Evolutionary conservation across 2,888 invertebrate genomes (phyloP).

Genomic region (Beris chalybata): DNA sequence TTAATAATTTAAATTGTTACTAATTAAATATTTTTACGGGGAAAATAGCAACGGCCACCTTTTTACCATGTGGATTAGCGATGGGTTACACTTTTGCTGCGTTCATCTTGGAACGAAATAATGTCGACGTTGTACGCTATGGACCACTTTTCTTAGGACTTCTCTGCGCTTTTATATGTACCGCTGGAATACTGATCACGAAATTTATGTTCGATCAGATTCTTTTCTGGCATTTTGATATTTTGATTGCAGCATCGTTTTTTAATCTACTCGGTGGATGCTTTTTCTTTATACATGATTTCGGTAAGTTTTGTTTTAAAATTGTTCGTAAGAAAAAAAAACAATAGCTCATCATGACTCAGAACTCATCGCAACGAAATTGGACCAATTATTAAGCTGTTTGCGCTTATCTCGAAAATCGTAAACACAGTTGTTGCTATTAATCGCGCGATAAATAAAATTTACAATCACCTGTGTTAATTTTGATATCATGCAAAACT

Average conservation of each 20-base stretch:
- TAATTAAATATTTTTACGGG: not conserved
- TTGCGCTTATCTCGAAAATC: too few relatives aligned
- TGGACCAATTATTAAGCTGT: too few relatives aligned
- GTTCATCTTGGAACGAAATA: slow-evolving; percentile 46
- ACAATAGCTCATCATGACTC: too few relatives aligned
- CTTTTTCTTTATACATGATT: slow-evolving; percentile 50
- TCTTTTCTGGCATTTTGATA: slow-evolving; percentile 48
- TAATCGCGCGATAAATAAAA: too few relatives aligned
- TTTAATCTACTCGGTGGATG: slow-evolving; percentile 50
- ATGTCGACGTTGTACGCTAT: slow-evolving; percentile 44
- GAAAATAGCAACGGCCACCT: slow-evolving; percentile 39
- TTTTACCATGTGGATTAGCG: slow-evolving; percentile 49
- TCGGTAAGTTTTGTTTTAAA: slow-evolving; percentile 45
- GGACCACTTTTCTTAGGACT: slow-evolving; percentile 50
- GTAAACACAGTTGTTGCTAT: too few relatives aligned
- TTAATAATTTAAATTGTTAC: not conserved
- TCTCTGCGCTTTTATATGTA: slow-evolving; percentile 43
- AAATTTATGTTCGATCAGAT: slow-evolving; percentile 47
- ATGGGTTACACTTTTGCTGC: slow-evolving; percentile 51
- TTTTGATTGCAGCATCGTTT: slow-evolving; percentile 44
- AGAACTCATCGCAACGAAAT: too few relatives aligned
- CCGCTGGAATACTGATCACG: slow-evolving; percentile 44
- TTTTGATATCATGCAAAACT: too few relatives aligned
- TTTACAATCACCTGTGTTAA: too few relatives aligned
- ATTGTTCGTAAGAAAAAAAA: not conserved